These are phyloP conservation scores for Poecilia wingei DNA, from an alignment of 2,797 vertebrate species.

Conservation along the genomic window DNA sequence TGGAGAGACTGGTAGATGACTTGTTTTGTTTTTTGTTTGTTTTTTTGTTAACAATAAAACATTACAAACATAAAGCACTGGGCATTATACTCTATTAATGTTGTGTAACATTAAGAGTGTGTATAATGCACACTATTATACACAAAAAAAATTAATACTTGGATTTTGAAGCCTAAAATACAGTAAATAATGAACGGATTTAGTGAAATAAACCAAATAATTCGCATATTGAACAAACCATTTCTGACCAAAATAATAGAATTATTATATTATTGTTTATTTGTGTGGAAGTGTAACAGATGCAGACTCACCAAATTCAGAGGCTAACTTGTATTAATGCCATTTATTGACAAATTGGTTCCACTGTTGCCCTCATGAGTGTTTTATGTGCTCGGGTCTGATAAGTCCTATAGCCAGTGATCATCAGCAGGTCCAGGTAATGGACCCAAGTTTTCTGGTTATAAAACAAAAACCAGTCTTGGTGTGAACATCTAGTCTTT, in stretches of 20 bases:
- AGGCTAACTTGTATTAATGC: neutral
- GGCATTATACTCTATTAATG: neutral
- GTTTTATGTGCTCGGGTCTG: neutral
- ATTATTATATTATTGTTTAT: neutral
- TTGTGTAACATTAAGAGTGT: no score
- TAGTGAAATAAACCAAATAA: neutral
- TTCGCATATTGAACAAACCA: no score
- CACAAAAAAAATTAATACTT: neutral
- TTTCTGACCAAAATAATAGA: no score
- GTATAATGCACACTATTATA: no score
- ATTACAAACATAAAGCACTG: neutral
- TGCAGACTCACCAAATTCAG: neutral
- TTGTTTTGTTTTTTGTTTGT: neutral
- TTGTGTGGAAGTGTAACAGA: neutral
- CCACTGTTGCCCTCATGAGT: neutral
- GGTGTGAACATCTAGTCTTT: neutral
- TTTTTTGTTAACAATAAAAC: neutral
- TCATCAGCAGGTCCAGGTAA: neutral
- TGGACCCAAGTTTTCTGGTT: neutral
- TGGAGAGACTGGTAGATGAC: neutral
- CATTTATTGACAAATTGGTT: neutral
- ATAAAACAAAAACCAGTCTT: neutral
- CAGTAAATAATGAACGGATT: neutral
- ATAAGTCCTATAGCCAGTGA: neutral
- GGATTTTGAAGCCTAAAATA: neutral